Evolutionary conservation across 2,113 vertebrate genomes (phyloP), one percentile per base, ranked within the genome.

Genomic region (Podilymbus podiceps): DNA sequence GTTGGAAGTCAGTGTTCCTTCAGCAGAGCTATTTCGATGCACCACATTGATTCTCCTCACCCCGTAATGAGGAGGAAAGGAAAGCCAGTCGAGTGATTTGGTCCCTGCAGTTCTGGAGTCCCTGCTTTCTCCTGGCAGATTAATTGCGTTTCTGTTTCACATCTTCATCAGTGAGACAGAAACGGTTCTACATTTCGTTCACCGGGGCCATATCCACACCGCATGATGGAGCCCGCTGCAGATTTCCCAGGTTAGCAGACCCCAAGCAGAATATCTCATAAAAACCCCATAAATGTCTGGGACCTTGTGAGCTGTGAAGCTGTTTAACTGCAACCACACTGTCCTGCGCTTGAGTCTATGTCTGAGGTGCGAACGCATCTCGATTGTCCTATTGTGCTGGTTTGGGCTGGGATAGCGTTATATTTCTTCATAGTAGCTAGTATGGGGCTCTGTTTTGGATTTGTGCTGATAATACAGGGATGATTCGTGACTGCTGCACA

Each of bases 71-170:
- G 69, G 58, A 76, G 19, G 44, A 79, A 47, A 86, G 35, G 38
- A 89, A 87, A 72, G 3, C 18, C 23, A 50, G 40, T 12, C 0
- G 4, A 67, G 35, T 40, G 35, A 35, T 92, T 93, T 0, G 0
- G 12, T 56, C 33, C 16, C 53, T 75, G 15, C 81, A 67, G 0
- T 38, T 90, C 44, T 59, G 17, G 9, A 63, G 67, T 78, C 71
- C 18, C 13, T 76, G 35, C 35, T 5, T 67, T 81, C 25, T 25
- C 7, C 60, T 55, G 11, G 25, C 47, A 50, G 24, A 58, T 69
- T 25, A 71, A 66, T 20, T 78, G n/a, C 0, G 0, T 81, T 74
- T 90, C 59, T 67, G 10, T 84, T 85, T 93, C 31, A 30, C 25
- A 17, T 71, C 50, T 64, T 69, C 55, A 59, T 69, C 30, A 46